Evolutionary conservation across 1,140 invertebrate genomes (phyloP).

Genomic region (Megalonaias nervosa): DNA sequence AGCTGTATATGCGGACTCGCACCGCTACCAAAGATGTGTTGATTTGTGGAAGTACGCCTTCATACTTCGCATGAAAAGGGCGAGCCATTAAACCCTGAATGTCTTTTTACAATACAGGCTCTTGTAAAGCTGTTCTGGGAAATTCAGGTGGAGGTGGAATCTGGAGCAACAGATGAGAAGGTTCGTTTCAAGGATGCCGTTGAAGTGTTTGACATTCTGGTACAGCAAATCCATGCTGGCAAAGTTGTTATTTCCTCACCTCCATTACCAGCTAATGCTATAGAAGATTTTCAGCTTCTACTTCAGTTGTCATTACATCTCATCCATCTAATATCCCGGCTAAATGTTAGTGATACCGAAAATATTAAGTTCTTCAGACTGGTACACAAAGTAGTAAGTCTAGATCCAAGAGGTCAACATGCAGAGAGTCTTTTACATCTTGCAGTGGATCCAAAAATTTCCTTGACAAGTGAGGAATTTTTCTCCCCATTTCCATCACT

Average conservation of each 20-base stretch:
- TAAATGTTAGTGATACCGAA: conserved; percentile 70
- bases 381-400: conserved; percentile 80
- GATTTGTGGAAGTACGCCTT: conserved; percentile 95
- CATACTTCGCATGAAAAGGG: conserved; percentile 79
- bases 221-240: conserved; percentile 72
- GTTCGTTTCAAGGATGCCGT: conserved; percentile 83
- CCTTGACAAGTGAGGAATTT: conserved; percentile 46
- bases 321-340: conserved; percentile 66
- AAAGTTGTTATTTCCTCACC: neutral
- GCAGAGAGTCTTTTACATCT: conserved; percentile 90
- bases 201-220: conserved; percentile 80
- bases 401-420: conserved; percentile 80
- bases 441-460: conserved; percentile 72
- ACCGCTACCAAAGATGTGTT: conserved; percentile 91
- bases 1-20: conserved; percentile 92
- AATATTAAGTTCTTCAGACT: conserved; percentile 71
- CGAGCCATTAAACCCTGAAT: conserved; percentile 90
- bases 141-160: conserved; percentile 72
- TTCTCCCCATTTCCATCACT: conserved; percentile 47
- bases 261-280: neutral
- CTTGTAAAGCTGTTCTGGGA: conserved; percentile 93
- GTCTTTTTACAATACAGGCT: conserved; percentile 92
- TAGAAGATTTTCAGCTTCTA: conserved; percentile 48
- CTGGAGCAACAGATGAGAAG: conserved; percentile 77
- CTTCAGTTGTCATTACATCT: conserved; percentile 75